Evolutionary conservation across 2,113 vertebrate species (phyloP).

Genomic region (Mesocricetus auratus): DNA sequence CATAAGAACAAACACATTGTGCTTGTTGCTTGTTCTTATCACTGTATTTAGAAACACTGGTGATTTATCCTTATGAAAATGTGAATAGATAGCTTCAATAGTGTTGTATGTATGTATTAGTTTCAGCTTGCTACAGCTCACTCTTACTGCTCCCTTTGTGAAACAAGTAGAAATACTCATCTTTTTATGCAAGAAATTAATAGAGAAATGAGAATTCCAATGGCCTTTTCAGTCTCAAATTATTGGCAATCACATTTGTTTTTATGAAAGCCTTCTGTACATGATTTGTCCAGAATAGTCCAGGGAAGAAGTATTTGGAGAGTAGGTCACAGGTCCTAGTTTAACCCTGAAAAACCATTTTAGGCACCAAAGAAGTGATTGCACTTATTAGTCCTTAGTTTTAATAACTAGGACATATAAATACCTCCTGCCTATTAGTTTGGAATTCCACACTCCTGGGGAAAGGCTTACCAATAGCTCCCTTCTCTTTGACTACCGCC

Average conservation of each 20-base stretch:
- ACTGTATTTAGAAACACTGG: neutral
- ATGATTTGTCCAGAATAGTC: fast-evolving
- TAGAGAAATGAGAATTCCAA: neutral
- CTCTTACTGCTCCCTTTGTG: neutral
- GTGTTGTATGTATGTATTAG: fast-evolving
- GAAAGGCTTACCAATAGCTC: fast-evolving
- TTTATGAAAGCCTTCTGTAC: neutral
- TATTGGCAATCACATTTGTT: neutral
- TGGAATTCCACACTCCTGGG: too few relatives aligned
- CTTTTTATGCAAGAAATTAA: neutral
- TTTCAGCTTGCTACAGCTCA: too few relatives aligned
- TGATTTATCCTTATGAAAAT: neutral
- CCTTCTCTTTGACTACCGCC: neutral
- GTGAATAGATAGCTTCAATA: fast-evolving
- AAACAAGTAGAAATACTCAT: too few relatives aligned
- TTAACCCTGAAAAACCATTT: neutral
- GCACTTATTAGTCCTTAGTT: neutral
- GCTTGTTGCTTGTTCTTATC: fast-evolving
- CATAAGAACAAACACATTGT: too few relatives aligned
- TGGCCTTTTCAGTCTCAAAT: neutral
- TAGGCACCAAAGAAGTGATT: neutral
- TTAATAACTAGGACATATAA: too few relatives aligned
- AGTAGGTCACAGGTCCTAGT: neutral
- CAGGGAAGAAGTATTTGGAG: neutral
- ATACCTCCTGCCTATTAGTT: fast-evolving